Base-by-base conservation (phyloP, 2,113 vertebrate species). In the Nothobranchius kuhntae region DNA sequence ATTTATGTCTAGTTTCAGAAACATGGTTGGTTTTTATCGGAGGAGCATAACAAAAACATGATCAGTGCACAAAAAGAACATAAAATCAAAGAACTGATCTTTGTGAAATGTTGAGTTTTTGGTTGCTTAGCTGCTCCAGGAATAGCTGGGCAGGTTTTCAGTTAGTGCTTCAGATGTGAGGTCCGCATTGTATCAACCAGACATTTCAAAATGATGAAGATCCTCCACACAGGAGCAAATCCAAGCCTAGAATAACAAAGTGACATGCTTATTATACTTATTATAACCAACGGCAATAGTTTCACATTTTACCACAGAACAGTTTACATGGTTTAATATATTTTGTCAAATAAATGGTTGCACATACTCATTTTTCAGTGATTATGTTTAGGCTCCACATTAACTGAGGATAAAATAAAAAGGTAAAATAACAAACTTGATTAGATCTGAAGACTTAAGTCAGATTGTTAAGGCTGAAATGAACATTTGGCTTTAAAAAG, bases 121-220 rank as follows among this genome's bases (percentile, higher is more conserved):
- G 30, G 55, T 57, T 44, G 55, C 55, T 42, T 42, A 57, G 55
- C 55, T 57, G 55, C 55, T n/a, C 45, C 57, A 26, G 6, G 13
- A 38, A 13, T 7, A 38, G 7, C 17, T 45, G 40, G 57, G 42
- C 57, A 45, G 21, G 8, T 44, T 24, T 44, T 59, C 57, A 58
- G n/a, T 13, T 3, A 24, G 38, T 44, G n/a, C 12, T 44, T 11
- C 56, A 59, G 17, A 5, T 8, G 7, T 45, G 57, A 60, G 42
- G 42, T 58, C 55, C 44, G 55, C 38, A 7, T 58, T 38, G 4
- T 24, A 12, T 6, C 2, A n/a, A n/a, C 6, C 30, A 36, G 24
- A 61, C 13, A 14, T 50, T 61, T 50, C 14, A 61, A 21, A 12
- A 50, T 35, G 59, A 48, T 50, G 17, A n/a, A 36, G 24, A 12